Evolutionary conservation across 2,113 vertebrate species (phyloP).

Genomic region (Cepphus grylle): DNA sequence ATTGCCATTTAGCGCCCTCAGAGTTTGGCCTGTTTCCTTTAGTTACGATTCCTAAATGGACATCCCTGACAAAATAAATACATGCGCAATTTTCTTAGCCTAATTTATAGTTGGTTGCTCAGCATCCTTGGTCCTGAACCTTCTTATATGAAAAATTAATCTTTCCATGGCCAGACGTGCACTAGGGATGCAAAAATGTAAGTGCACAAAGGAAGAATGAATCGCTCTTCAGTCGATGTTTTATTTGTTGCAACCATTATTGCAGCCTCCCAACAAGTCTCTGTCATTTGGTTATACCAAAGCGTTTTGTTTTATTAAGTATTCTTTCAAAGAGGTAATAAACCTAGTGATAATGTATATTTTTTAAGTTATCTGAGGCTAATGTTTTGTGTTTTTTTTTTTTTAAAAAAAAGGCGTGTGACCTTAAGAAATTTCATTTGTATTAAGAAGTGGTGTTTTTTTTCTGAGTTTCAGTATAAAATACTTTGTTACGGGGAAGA

Average conservation of each 20-base stretch:
- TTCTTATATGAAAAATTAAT: background rate
- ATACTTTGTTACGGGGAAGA: background rate
- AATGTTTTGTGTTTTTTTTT: background rate
- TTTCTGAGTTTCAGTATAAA: background rate
- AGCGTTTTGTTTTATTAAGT: background rate
- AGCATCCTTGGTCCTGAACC: background rate
- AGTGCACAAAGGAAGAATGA: slow-evolving; percentile 33
- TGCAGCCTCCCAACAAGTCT: background rate
- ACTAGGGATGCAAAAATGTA: slow-evolving; percentile 22
- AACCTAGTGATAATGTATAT: background rate
- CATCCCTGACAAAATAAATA: background rate
- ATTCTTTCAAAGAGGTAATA: background rate
- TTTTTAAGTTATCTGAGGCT: background rate
- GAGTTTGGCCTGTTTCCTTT: background rate
- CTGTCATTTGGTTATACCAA: background rate
- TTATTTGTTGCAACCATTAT: background rate
- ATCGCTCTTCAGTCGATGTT: background rate
- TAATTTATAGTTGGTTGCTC: background rate
- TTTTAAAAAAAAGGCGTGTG: background rate
- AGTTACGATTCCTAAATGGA: background rate
- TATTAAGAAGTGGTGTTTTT: background rate
- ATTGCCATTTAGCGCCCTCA: background rate
- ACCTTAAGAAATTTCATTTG: background rate
- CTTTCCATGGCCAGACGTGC: background rate
- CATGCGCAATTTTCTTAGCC: background rate